A percentile compares a stretch with the other conserved stretches of the same genome.
These are phyloP conservation scores for Avahi laniger DNA, from an alignment of 2,797 vertebrate species.

Conservation along the genomic window DNA sequence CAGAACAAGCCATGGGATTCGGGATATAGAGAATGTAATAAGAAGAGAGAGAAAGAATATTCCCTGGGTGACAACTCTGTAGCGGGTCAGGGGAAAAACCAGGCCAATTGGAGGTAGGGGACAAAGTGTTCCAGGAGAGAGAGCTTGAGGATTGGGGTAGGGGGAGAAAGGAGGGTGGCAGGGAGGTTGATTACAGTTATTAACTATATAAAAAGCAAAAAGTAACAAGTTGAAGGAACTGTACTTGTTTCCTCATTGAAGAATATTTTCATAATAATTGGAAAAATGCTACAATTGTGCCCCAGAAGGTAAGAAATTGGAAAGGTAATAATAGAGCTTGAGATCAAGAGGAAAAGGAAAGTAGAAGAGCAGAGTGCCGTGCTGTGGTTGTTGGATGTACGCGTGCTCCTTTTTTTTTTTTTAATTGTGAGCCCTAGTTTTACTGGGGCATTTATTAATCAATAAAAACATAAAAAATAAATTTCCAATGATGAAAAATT, in stretches of 20 bases:
- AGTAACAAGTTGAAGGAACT: neutral
- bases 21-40: neutral
- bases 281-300: neutral
- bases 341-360: neutral
- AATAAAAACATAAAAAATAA: neutral
- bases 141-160: neutral
- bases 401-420: neutral
- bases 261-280: neutral
- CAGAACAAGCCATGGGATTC: neutral
- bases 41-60: neutral
- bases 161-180: fast-evolving
- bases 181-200: neutral
- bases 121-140: neutral
- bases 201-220: neutral
- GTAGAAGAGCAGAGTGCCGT: neutral
- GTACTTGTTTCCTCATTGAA: neutral
- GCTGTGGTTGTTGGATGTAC: neutral
- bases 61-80: neutral
- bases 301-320: neutral
- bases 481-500: neutral
- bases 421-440: neutral
- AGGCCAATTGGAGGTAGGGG: neutral
- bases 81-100: neutral
- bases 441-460: neutral
- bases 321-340: neutral